Conservation (phyloP, 2,888 invertebrate genomes). For the Hofmannophila pseudospretella region DNA sequence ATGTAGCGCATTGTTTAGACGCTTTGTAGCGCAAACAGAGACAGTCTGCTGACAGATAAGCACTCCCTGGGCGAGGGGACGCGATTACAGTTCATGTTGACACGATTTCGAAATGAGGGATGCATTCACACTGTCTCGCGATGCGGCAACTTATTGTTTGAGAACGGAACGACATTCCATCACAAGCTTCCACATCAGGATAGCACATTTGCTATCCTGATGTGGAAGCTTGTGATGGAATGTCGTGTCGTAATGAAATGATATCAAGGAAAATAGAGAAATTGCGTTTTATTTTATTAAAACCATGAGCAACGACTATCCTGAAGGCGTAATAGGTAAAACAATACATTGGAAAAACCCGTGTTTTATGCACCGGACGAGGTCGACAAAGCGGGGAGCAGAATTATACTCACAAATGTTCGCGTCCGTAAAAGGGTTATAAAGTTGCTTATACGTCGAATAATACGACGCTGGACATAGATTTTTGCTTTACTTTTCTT, state of each 20-base stretch:
- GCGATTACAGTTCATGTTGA: conserved; percentile 20
- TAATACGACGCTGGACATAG: neutral
- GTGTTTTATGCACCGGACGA: neutral
- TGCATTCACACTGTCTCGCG: conserved; percentile 9
- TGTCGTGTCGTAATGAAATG: neutral
- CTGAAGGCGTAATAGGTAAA: neutral
- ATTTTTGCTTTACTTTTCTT: too few species aligned
- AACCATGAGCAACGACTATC: neutral
- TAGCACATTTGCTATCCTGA: too few species aligned
- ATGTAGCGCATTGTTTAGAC: conserved; percentile 42
- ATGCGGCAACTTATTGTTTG: conserved; percentile 7
- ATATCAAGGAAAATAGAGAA: neutral
- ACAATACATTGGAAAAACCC: neutral
- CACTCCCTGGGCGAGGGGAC: conserved; percentile 26
- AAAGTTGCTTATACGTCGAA: too few species aligned
- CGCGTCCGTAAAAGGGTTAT: neutral
- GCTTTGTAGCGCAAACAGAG: conserved; percentile 47
- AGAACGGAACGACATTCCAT: neutral
- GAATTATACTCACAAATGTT: neutral
- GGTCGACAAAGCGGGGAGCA: neutral
- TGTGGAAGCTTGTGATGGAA: neutral
- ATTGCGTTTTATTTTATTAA: neutral
- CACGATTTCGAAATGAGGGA: conserved; percentile 28
- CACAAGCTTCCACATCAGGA: neutral
- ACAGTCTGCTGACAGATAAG: conserved; percentile 46